Evolutionary conservation across 1,140 invertebrate species (phyloP), one percentile per base, ranked within the genome.

Genomic region (Limonius californicus): DNA sequence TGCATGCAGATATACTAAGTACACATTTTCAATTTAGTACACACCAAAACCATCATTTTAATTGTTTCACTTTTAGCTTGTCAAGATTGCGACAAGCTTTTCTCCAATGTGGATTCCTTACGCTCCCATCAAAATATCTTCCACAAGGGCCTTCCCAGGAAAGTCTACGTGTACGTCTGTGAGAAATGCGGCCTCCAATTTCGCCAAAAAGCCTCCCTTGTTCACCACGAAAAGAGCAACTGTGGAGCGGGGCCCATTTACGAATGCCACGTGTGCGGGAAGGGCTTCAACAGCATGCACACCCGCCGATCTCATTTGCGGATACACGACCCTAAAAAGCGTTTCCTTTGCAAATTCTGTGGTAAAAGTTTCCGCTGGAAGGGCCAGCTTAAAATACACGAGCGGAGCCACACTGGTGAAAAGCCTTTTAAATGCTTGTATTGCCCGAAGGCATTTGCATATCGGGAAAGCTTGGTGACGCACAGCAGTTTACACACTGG

Each of bases 331-430:
- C 68, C 71, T 4, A 75, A 78, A 39, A 71, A 74, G 19, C 70
- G 72, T 6, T 72, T 74, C 57, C 65, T 75, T 27, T 79, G 78
- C 61, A 74, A 76, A 56, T 74, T 77, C 57, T 78, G 78, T 62
- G 74, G 72, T 14, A 79, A 79, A 59, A 73, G 69, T 21, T 79
- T 79, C 62, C 75, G 73, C 50, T 77, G 77, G 61, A 78, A 79
- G 63, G 76, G 76, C 1, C 82, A 87, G 71, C 81, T 91, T 58
- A 90, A 91, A 71, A 92, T 93, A 69, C 87, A 89, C 69, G 79
- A 85, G 66, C 79, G 86, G 35, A 81, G 85, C 43, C 87, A 89
- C 68, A 84, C 81, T 4, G 82, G 83, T 43, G 83, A 85, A 66
- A 86, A 87, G 67, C 87, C 87, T 3, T 89, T 85, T 70, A 86